A percentile compares a stretch with the other conserved stretches of the same genome.
These are phyloP conservation scores for Hypolimnas misippus DNA, from an alignment of 2,888 invertebrate genomes.

Conservation along the genomic window DNA sequence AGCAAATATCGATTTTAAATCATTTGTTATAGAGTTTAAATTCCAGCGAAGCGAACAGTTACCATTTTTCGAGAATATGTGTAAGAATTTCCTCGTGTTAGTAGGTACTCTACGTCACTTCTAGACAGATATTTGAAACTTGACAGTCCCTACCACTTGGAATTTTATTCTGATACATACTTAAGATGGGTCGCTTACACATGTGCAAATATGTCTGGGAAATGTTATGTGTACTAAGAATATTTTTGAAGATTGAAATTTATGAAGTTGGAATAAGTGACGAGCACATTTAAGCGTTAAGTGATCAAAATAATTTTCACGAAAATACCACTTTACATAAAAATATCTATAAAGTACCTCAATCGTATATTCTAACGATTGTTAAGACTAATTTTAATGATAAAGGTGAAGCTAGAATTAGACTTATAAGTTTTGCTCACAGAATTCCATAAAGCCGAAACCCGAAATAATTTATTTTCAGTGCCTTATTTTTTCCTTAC, in stretches of 20 bases:
- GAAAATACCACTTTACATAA: too few relatives aligned
- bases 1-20: not conserved
- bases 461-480: too few relatives aligned
- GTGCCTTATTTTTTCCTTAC: too few relatives aligned
- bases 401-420: too few relatives aligned
- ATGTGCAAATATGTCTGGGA: not conserved
- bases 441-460: too few relatives aligned
- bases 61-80: slow-evolving; percentile 6
- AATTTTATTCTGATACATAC: not conserved
- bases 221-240: not conserved
- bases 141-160: slow-evolving; percentile 35
- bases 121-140: slow-evolving; percentile 52
- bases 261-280: not conserved
- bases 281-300: too few relatives aligned
- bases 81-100: slow-evolving; percentile 23
- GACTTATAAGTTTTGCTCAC: too few relatives aligned
- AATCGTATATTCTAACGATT: too few relatives aligned
- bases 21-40: not conserved
- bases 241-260: not conserved
- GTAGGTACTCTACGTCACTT: slow-evolving; percentile 30
- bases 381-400: too few relatives aligned
- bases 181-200: not conserved
- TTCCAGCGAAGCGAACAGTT: not conserved
- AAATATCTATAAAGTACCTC: too few relatives aligned
- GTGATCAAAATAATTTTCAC: too few relatives aligned